Evolutionary conservation across 2,113 vertebrate species (phyloP).

Genomic region (Ploceus nigricollis): DNA sequence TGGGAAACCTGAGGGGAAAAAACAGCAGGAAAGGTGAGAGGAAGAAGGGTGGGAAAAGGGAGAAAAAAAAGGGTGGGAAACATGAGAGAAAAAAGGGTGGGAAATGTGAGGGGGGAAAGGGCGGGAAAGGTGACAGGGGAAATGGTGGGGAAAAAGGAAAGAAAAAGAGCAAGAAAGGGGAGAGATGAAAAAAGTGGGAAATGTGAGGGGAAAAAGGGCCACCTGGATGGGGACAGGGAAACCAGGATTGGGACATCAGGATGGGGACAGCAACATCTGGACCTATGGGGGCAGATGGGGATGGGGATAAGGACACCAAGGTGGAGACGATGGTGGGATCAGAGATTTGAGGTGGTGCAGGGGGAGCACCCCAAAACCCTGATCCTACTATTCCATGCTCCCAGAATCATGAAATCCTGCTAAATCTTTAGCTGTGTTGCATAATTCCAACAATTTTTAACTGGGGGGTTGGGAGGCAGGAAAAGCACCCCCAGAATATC

Average conservation of each 20-base stretch:
- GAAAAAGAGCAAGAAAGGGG: not conserved
- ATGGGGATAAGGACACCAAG: not conserved
- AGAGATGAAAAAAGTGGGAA: not conserved
- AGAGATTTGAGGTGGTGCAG: not conserved
- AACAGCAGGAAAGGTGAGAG: not conserved
- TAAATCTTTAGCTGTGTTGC: not conserved
- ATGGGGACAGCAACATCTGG: not conserved
- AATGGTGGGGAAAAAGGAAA: not conserved
- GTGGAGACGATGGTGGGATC: too few species aligned
- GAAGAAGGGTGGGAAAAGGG: not conserved
- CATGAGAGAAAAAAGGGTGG: not conserved
- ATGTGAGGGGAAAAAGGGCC: not conserved
- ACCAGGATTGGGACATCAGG: not conserved
- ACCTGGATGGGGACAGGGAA: not conserved
- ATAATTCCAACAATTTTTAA: not conserved
- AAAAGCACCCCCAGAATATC: not conserved
- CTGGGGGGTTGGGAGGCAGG: not conserved
- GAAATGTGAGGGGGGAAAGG: not conserved
- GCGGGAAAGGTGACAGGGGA: not conserved
- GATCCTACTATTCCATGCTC: not conserved
- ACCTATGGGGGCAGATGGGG: not conserved
- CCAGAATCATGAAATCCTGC: not conserved
- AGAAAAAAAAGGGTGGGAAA: not conserved
- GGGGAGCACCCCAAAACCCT: not conserved
- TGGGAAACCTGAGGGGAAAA: accelerated